A percentile compares a stretch with the other conserved stretches of the same genome.
Conservation (phyloP, 92 coral and sea anemone genomes). For the Palythoa caribaeorum region DNA sequence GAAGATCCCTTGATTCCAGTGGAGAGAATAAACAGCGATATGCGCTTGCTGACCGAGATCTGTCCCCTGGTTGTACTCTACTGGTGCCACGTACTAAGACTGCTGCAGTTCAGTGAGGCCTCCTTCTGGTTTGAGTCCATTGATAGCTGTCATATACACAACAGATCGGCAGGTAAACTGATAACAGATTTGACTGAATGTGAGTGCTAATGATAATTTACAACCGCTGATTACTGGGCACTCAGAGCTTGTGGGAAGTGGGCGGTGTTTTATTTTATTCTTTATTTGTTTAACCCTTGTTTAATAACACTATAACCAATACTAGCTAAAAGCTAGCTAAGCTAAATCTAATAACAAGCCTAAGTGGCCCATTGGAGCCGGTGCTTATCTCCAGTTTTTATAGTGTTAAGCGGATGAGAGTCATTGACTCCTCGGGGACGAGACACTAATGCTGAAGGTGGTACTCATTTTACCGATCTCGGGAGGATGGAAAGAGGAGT, state of each 20-base stretch:
- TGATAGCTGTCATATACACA: conserved; percentile 60
- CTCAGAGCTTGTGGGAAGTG: not conserved
- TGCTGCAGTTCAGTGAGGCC: conserved; percentile 65
- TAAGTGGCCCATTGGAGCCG: too few relatives aligned
- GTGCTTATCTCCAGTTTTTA: too few relatives aligned
- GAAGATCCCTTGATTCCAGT: conserved; percentile 22
- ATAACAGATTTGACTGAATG: not conserved
- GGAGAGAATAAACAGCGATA: conserved; percentile 54
- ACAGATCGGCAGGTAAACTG: conserved; percentile 44
- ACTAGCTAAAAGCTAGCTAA: too few relatives aligned
- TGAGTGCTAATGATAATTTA: not conserved
- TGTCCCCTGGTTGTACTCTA: conserved; percentile 73
- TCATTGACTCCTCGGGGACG: too few relatives aligned
- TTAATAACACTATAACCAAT: too few relatives aligned
- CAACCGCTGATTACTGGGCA: not conserved
- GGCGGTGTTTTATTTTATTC: too few relatives aligned
- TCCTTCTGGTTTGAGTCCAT: conserved; percentile 82
- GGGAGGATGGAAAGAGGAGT: too few relatives aligned
- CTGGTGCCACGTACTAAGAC: conserved; percentile 75
- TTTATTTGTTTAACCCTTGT: too few relatives aligned
- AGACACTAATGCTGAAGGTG: too few relatives aligned
- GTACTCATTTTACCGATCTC: too few relatives aligned
- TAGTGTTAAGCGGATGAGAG: too few relatives aligned
- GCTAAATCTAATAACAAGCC: too few relatives aligned
- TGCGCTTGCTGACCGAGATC: conserved; percentile 69